These are phyloP conservation scores for Clostera curtula DNA, from an alignment of 2,888 invertebrate species.

Conservation along the genomic window DNA sequence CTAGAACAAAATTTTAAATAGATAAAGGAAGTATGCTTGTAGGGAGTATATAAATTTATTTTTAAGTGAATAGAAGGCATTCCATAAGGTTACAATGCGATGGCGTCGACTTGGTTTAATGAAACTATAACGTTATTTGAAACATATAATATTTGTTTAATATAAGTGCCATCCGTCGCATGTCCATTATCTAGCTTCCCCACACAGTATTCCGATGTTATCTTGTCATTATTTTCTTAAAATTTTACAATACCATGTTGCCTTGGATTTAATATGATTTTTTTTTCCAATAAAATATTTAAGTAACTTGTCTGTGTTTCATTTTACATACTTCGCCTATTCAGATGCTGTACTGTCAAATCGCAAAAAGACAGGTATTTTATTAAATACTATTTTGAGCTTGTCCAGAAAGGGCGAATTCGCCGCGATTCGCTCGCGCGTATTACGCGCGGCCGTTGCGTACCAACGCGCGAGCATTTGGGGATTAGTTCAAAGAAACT, in stretches of 20 bases:
- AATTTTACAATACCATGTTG: constrained; percentile 72
- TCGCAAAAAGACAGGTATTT: constrained; percentile 4
- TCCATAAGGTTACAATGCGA: constrained; percentile 63
- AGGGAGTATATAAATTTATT: constrained; percentile 52
- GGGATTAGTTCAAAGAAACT: no score
- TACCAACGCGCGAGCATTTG: no score
- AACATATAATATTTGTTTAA: constrained; percentile 40
- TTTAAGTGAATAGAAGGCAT: constrained; percentile 69
- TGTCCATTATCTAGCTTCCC: constrained; percentile 16
- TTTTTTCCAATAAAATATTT: constrained; percentile 74
- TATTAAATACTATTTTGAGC: neutral
- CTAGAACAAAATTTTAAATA: constrained; percentile 51
- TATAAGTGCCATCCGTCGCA: constrained; percentile 59
- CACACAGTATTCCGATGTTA: constrained; percentile 22
- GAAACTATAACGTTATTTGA: constrained; percentile 36
- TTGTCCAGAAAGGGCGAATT: no score
- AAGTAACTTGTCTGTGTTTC: constrained; percentile 57
- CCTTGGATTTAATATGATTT: constrained; percentile 71
- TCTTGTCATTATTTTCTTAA: constrained; percentile 57
- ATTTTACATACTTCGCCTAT: constrained; percentile 27
- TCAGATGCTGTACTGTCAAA: constrained; percentile 3
- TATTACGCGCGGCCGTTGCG: no score
- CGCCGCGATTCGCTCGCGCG: no score
- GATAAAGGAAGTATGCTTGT: constrained; percentile 48
- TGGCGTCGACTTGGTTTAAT: constrained; percentile 53